These are phyloP conservation scores for Neodontobutis hainanensis DNA, from an alignment of 2,113 vertebrate species.

Conservation along the genomic window DNA sequence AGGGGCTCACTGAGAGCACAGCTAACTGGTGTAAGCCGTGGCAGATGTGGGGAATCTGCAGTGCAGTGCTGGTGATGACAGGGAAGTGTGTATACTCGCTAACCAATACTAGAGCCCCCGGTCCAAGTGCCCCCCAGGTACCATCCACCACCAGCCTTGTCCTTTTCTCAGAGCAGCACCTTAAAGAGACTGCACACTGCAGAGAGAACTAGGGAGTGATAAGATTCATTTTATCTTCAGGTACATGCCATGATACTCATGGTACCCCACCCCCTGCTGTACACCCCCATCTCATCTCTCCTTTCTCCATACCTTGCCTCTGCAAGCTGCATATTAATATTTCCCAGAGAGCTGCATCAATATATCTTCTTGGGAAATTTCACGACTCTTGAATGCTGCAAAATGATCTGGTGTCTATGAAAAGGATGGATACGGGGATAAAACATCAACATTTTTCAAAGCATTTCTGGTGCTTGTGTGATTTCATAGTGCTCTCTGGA, in stretches of 20 bases:
- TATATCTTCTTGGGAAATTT: conserved; percentile 77
- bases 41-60: conserved; percentile 91
- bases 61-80: conserved; percentile 65
- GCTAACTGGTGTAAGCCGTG: conserved; percentile 82
- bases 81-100: conserved; percentile 53
- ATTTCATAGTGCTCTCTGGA: conserved; percentile 45
- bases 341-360: conserved; percentile 74
- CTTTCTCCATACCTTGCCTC: conserved; percentile 54
- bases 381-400: conserved; percentile 58
- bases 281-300: conserved; percentile 38
- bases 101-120: conserved; percentile 26
- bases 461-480: conserved; percentile 34
- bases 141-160: conserved; percentile 19
- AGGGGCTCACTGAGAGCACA: conserved; percentile 57
- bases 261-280: conserved; percentile 44
- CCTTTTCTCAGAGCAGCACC: conserved; percentile 22
- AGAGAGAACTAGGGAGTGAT: conserved; percentile 19
- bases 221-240: conserved; percentile 53
- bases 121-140: conserved; percentile 12
- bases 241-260: conserved; percentile 59
- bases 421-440: conserved; percentile 62
- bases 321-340: conserved; percentile 72
- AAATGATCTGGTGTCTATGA: conserved; percentile 69
- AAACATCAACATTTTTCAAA: conserved; percentile 54
- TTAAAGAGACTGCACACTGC: conserved; percentile 28